Base-by-base conservation (phyloP, 1,140 invertebrate species). In the Diploscapter pachys region DNA sequence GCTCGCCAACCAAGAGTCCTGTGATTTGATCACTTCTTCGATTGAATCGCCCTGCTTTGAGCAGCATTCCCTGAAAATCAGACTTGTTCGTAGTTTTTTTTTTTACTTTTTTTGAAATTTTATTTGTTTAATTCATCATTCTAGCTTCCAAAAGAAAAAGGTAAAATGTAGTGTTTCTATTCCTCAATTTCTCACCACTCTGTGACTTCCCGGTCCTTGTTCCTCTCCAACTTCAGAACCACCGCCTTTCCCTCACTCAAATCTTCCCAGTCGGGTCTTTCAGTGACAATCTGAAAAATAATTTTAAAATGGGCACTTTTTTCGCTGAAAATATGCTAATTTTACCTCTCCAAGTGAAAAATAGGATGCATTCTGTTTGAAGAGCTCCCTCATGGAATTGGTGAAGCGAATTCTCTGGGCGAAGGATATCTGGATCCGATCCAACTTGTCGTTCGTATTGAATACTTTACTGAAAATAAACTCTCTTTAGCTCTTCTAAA, bases 311-410 rank as follows among this genome's bases (percentile, higher is more conserved):
- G 5, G 5, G n/a, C 11, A 31, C 49, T 9, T 9, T 52, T 52
- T 11, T 53, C 13, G 11, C 54, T 75, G 6, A 54, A 48, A 72
- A 13, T 49, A 11, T 5, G 63, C 51, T 9, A 31, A 76, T 54
- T 56, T 74, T 48, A 78, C 76, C 66, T 78, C 76, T 51, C 49
- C 62, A 2, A 78, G 66, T 61, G 52, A 66, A 49, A 74, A 63
- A 64, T 78, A 78, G 3, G 66, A 3, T 57, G 53, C 63, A 5
- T 51, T 54, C 11, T 54, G 56, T 59, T 68, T 76, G 72, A 69
- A 78, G 2, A 68, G 56, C 6, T 70, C 70, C 1, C 65, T 63
- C 9, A 69, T 55, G 3, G 51, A 61, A 49, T 76, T 52, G 2
- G 73, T 72, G 70, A 76, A 76, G 2, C 65, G 61, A 11, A 69